Evolutionary conservation across 2,888 invertebrate species (phyloP).

Genomic region (Yponomeuta sedellus): DNA sequence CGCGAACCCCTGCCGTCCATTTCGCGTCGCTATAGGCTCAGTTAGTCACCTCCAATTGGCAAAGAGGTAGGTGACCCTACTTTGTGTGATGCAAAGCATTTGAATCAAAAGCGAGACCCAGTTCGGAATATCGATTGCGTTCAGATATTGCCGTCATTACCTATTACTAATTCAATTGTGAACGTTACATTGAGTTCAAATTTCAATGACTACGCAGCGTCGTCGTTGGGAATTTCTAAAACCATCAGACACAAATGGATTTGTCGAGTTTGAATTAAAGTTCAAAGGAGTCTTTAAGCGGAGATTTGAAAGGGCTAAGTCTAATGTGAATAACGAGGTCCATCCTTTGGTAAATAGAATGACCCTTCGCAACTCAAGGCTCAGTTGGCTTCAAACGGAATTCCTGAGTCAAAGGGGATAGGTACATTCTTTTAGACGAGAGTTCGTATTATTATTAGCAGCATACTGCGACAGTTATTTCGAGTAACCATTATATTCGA

Average conservation of each 20-base stretch:
- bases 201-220: slow-evolving; percentile 8
- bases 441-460: neutral
- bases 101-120: neutral
- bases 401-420: slow-evolving; percentile 24
- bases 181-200: neutral
- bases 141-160: slow-evolving; percentile 2
- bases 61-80: slow-evolving; percentile 7
- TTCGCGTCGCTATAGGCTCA: neutral
- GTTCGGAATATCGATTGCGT: slow-evolving; percentile 10
- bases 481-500: slow-evolving; percentile 27
- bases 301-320: slow-evolving; percentile 57
- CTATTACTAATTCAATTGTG: slow-evolving; percentile 8
- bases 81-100: slow-evolving; percentile 20
- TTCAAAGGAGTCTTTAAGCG: slow-evolving; percentile 37
- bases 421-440: neutral
- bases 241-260: slow-evolving; percentile 11
- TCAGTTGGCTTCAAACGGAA: slow-evolving; percentile 44
- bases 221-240: neutral
- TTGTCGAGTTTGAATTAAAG: slow-evolving; percentile 3
- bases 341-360: slow-evolving; percentile 60
- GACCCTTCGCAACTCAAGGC: slow-evolving; percentile 53
- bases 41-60: neutral
- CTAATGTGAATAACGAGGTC: slow-evolving; percentile 64
- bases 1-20: too few species aligned
- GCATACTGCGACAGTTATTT: neutral